Evolutionary conservation across 2,113 vertebrate species (phyloP), one percentile per base, ranked within the genome.

Genomic region (Paracyprichromis sp.): DNA sequence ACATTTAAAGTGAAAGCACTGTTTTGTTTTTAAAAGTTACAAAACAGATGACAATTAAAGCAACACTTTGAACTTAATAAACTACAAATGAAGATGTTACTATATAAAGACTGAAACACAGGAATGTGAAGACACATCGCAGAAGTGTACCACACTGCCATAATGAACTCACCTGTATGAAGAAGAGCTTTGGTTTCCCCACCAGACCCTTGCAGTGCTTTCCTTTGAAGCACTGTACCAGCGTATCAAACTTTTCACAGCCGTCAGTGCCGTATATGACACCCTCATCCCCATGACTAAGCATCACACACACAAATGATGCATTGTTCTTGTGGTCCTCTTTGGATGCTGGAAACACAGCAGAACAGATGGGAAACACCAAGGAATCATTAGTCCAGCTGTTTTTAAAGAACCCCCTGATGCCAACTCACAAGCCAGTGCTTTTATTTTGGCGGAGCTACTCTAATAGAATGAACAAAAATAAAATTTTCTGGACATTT

Each of bases 161-260:
- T 31, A n/a, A 38, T 17, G 6, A 16, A 86, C 93, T 69, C 86
- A 99, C 98, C 98, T 99, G 98, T 92, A 99, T 97, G 86, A 99
- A 97, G 91, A 99, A 99, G 52, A 99, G 96, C 83, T 99, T 99
- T 16, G 98, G 98, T 88, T 99, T 99, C 83, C 98, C 98, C 31
- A 96, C 93, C 56, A 99, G 96, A 86, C 93, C 97, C 90, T 5
- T 93, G 90, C 98, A 99, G 8, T 5, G 50, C 69, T 97, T 93
- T 29, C 98, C 98, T 95, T 96, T 96, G 90, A 99, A 98, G 54
- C 95, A 94, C 19, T 47, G 24, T 0, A 97, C 96, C 21, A 99
- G 85, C 0, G 4, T 85, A 69, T 96, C 98, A 54, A 99, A 73
- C 38, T 94, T 93, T 2, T 97, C 45, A 16, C 5, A 45, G 9